A percentile compares a stretch with the other conserved stretches of the same genome.
phyloP scores from a whole-genome alignment of 2,888 invertebrate genomes.

The Octonoba sinensis region DNA sequence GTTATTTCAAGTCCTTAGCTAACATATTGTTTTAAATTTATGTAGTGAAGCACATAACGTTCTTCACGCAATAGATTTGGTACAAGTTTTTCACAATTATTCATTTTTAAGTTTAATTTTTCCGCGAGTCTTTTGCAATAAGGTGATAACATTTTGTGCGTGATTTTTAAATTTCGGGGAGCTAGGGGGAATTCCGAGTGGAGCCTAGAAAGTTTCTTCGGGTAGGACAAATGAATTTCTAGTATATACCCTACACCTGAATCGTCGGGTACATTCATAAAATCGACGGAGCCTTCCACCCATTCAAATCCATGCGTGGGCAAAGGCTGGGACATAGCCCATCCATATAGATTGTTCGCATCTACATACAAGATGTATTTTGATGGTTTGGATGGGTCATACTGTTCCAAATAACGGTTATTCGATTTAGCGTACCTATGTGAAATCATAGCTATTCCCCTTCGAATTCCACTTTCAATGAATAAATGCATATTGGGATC shows the following conservation, averaged over 20 bases:
- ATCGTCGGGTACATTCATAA: not conserved
- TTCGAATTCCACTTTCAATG: not conserved
- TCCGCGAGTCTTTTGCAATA: constrained; percentile 8
- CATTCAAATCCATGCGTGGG: constrained; percentile 42
- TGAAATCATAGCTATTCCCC: not conserved
- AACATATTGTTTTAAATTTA: no score
- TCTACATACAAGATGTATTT: constrained; percentile 36
- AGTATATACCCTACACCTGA: constrained; percentile 18
- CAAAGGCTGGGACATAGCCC: constrained; percentile 28
- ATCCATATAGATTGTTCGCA: constrained; percentile 55
- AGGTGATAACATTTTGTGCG: not conserved
- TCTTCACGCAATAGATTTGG: constrained; percentile 25
- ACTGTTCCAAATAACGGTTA: not conserved
- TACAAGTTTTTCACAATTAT: not conserved
- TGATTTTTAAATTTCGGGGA: constrained; percentile 19
- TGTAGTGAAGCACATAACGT: constrained; percentile 69
- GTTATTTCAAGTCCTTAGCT: no score
- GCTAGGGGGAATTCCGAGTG: constrained; percentile 36
- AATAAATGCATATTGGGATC: no score
- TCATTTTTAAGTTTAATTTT: not conserved
- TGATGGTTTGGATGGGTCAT: not conserved
- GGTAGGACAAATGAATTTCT: constrained; percentile 33
- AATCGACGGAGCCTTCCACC: not conserved
- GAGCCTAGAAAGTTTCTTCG: not conserved
- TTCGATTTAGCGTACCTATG: constrained; percentile 24